Evolutionary conservation across 2,888 invertebrate genomes (phyloP), one percentile per base, ranked within the genome.

Genomic region (Luperina nickerlii): DNA sequence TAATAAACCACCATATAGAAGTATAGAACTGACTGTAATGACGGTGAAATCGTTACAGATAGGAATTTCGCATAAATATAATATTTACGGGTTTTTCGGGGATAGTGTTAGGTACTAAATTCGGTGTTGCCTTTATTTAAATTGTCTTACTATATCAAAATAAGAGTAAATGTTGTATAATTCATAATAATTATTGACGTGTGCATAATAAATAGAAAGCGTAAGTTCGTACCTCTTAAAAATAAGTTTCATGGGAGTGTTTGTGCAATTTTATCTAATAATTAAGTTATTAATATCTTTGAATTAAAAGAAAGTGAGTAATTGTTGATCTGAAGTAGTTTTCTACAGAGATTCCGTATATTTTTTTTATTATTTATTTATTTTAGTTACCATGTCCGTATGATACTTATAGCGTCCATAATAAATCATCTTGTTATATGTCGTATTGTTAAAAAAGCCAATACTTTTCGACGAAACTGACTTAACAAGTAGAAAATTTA

Each of bases 261-360:
- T 38, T 65, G 83, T 87, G 75, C 78, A 83, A 82, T 81, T 68
- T 62, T 66, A 85, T 62, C 1, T 60, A 71, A n/a, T 60, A 42
- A 38, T 71, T 71, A 42, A 71, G 71, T 60, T 1, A 60, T 38
- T n/a, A 38, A 57, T 57, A 38, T 71, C 11, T 60, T 71, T 38
- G n/a, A 71, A 71, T 71, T 18, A 60, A 60, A 71, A 38, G 67
- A 68, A 66, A 68, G 84, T 80, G 87, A 84, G 87, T 87, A 79
- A 79, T 82, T 69, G 78, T 76, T 88, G 87, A 88, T 88, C 87
- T 88, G 87, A 88, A 80, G 89, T 87, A 88, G 75, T 82, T 79
- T 78, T 81, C 87, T 89, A 81, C 81, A 81, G 88, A 83, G 82
- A 81, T 85, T 78, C 62, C 67, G 13, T 87, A 63, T 81, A 77